Percentiles rank a stretch among this genome's conserved stretches.
Evolutionary conservation across 2,797 vertebrate genomes (phyloP).

Genomic region (Schizothorax lantsangensis): DNA sequence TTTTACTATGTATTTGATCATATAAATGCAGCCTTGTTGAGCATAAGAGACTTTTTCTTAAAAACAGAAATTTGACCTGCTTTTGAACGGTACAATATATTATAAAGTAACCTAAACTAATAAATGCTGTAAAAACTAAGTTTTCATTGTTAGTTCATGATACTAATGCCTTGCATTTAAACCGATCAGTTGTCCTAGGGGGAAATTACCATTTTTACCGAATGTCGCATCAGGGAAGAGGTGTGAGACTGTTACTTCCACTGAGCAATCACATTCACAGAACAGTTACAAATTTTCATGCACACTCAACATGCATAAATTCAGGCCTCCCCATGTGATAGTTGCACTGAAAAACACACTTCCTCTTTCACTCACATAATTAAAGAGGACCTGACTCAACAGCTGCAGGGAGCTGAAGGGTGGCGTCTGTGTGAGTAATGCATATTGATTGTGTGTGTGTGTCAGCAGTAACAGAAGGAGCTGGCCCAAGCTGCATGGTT

Average conservation of each 20-base stretch:
- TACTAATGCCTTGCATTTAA: conserved; percentile 4
- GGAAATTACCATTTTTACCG: neutral
- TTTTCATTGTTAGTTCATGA: neutral
- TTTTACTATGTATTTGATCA: neutral
- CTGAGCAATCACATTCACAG: neutral
- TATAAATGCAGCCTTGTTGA: neutral
- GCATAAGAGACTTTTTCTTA: no score
- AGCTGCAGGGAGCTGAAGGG: conserved; percentile 17
- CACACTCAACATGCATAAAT: neutral
- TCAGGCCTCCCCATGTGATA: neutral
- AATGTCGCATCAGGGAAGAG: neutral
- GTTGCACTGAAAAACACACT: neutral
- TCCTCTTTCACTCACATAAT: neutral
- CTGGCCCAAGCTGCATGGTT: conserved; percentile 60
- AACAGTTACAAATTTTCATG: neutral
- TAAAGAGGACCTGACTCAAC: conserved; percentile 30
- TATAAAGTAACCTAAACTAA: neutral
- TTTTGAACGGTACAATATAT: neutral
- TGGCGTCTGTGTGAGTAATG: conserved; percentile 43
- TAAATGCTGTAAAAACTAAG: neutral
- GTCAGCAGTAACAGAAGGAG: conserved; percentile 59
- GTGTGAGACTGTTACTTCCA: conserved; percentile 4
- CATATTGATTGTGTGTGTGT: conserved; percentile 40
- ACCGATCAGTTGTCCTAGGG: neutral
- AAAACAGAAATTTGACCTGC: neutral